phyloP scores from a whole-genome alignment of 2,797 vertebrate species.

The Phalloptychus januarius region DNA sequence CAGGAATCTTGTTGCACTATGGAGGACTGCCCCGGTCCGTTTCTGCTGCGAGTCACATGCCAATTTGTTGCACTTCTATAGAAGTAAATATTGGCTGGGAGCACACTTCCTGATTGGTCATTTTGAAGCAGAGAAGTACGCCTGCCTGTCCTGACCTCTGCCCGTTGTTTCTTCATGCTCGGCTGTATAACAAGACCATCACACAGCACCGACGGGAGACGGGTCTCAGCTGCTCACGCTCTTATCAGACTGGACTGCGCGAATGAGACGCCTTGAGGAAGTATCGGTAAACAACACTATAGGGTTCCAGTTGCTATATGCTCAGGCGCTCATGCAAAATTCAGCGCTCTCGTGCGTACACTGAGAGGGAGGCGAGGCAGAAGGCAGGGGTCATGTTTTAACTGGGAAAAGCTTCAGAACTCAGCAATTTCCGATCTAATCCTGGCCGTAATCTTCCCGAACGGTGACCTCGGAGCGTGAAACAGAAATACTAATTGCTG shows the following conservation, averaged over 20 bases:
- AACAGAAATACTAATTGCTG: conserved; percentile 71
- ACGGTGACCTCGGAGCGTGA: conserved; percentile 55
- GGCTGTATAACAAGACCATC: conserved; percentile 74
- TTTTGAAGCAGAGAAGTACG: conserved; percentile 64
- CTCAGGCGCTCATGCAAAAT: conserved; percentile 78
- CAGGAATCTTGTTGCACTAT: conserved; percentile 26
- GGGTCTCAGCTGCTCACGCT: conserved; percentile 67
- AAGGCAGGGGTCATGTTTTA: conserved; percentile 70
- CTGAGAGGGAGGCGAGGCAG: conserved; percentile 56
- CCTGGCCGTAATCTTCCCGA: conserved; percentile 55
- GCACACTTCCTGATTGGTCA: conserved; percentile 70
- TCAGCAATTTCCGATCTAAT: conserved; percentile 50
- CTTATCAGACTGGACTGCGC: conserved; percentile 62
- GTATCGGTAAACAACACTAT: conserved; percentile 86
- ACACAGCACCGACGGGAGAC: conserved; percentile 60
- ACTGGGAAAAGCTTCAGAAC: conserved; percentile 63
- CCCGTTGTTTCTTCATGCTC: conserved; percentile 67
- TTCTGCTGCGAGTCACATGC: conserved; percentile 62
- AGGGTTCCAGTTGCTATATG: conserved; percentile 72
- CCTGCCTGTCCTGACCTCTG: conserved; percentile 72
- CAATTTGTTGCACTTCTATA: conserved; percentile 53
- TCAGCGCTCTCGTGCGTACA: conserved; percentile 68
- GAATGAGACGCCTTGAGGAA: conserved; percentile 83
- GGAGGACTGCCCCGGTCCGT: conserved; percentile 40
- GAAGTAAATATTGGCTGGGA: conserved; percentile 57